Conservation (phyloP, 2,113 vertebrate species). For the Balaeniceps rex region DNA sequence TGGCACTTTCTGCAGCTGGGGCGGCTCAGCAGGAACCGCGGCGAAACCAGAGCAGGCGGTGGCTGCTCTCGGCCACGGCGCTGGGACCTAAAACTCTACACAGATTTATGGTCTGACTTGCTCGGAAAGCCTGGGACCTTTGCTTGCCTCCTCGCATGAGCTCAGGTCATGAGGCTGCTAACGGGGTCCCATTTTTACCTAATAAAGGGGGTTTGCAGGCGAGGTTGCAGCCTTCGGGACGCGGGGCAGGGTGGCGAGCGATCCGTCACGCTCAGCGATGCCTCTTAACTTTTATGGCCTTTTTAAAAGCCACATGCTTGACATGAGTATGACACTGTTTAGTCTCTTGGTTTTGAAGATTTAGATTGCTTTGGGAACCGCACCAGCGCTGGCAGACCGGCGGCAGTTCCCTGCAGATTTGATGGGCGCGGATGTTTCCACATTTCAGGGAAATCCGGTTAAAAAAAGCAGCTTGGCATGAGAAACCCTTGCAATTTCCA, state of each 20-base stretch:
- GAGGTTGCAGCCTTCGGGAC: fast-evolving
- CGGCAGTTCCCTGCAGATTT: fast-evolving
- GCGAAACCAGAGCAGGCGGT: fast-evolving
- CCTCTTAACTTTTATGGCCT: background rate
- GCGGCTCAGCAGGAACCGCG: fast-evolving
- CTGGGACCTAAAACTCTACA: background rate
- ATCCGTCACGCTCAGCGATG: fast-evolving
- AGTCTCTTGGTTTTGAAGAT: background rate
- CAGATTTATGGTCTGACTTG: background rate
- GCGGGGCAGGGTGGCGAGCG: fast-evolving
- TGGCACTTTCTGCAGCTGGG: background rate
- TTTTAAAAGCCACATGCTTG: background rate
- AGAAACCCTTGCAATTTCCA: background rate
- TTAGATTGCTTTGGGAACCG: fast-evolving
- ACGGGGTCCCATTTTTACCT: fast-evolving
- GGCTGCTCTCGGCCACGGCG: fast-evolving
- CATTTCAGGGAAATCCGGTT: background rate
- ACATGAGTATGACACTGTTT: background rate
- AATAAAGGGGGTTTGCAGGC: background rate
- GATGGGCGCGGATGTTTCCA: background rate
- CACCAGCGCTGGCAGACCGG: background rate
- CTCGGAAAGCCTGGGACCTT: fast-evolving
- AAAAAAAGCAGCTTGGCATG: background rate
- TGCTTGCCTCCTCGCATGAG: background rate
- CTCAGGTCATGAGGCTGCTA: background rate